These are phyloP conservation scores for Diuraphis noxia DNA, from an alignment of 1,140 invertebrate species.

Conservation along the genomic window DNA sequence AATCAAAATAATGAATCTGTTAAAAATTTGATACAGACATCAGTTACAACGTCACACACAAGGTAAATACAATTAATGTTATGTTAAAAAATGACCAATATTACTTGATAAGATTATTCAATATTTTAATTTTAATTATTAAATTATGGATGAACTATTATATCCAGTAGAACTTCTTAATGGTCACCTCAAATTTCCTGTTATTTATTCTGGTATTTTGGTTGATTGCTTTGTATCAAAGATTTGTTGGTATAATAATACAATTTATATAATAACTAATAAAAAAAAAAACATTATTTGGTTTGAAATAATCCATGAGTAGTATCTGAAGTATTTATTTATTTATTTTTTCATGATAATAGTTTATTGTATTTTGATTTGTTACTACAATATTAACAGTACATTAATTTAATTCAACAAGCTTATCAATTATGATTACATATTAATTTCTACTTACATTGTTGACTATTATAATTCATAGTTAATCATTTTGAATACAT, in stretches of 20 bases:
- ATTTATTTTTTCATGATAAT: background rate
- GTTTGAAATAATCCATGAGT: background rate
- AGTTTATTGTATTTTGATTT: background rate
- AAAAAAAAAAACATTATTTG: background rate
- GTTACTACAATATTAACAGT: background rate
- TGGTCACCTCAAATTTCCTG: background rate
- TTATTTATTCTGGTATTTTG: background rate
- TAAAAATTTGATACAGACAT: slow-evolving; percentile 18
- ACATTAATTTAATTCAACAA: background rate
- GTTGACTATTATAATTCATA: background rate
- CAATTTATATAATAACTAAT: too few species aligned
- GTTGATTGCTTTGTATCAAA: background rate
- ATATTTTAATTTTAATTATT: background rate
- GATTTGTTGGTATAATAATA: too few species aligned
- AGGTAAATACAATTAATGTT: slow-evolving; percentile 24
- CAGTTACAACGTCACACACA: slow-evolving; percentile 24
- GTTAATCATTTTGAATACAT: background rate
- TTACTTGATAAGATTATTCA: background rate
- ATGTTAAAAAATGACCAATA: background rate
- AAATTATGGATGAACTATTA: background rate
- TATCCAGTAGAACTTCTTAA: background rate
- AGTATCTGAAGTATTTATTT: background rate
- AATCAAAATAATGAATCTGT: slow-evolving; percentile 20
- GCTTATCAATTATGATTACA: background rate
- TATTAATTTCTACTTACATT: background rate